Evolutionary conservation across 2,888 invertebrate genomes (phyloP).

Genomic region (Dascillus cervinus): DNA sequence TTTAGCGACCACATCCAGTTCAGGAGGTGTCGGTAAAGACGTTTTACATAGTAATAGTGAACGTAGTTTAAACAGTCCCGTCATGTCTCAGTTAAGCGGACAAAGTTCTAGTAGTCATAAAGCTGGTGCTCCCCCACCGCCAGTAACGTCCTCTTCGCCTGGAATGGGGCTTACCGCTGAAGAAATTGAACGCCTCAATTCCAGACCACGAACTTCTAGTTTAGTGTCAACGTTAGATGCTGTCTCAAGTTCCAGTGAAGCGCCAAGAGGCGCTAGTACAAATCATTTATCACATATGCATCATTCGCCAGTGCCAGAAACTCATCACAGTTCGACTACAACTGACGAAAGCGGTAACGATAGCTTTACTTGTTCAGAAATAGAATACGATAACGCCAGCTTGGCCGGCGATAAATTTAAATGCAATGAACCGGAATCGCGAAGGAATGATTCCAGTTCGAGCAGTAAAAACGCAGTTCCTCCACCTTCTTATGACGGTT

Average conservation of each 20-base stretch:
- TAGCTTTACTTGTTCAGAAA: constrained; percentile 96
- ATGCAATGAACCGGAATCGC: constrained; percentile 34
- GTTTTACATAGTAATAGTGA: constrained; percentile 88
- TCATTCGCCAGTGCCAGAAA: constrained; percentile 65
- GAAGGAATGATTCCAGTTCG: constrained; percentile 35
- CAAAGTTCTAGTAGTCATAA: constrained; percentile 78
- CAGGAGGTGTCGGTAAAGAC: constrained; percentile 81
- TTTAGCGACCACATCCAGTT: constrained; percentile 81
- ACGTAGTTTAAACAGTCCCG: constrained; percentile 84
- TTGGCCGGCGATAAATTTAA: constrained; percentile 68
- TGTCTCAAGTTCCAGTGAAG: constrained; percentile 85
- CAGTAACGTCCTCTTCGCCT: constrained; percentile 59
- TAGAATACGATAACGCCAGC: constrained; percentile 91
- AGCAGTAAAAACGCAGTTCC: constrained; percentile 57
- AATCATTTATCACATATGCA: constrained; percentile 62
- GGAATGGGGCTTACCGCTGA: constrained; percentile 85
- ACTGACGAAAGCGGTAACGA: constrained; percentile 94
- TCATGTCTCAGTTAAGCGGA: constrained; percentile 85
- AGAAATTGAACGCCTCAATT: constrained; percentile 85
- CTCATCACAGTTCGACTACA: constrained; percentile 69
- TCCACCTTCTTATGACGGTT: constrained; percentile 79
- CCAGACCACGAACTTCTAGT: constrained; percentile 80
- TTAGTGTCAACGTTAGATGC: constrained; percentile 88
- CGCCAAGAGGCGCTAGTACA: constrained; percentile 61
- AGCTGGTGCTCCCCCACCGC: constrained; percentile 58